phyloP scores from a whole-genome alignment of 2,797 vertebrate genomes.

The Ibycter americanus region DNA sequence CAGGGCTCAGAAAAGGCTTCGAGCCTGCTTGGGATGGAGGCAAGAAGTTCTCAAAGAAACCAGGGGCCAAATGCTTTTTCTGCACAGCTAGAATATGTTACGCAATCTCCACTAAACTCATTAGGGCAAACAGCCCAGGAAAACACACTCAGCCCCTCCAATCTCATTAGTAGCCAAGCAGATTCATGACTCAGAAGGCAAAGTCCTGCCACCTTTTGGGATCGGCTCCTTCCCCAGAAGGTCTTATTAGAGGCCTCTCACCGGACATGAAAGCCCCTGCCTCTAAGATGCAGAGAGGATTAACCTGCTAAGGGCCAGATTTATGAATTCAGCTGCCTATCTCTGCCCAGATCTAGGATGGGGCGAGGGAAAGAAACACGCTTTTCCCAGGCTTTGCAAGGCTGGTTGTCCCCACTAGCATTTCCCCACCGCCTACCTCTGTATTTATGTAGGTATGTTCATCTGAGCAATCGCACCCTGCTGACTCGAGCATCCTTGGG shows the following conservation, averaged over 20 bases:
- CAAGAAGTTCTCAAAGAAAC: not conserved
- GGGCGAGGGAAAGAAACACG: not conserved
- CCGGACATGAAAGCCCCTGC: not conserved
- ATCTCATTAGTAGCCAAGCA: not conserved
- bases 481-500: not conserved
- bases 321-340: not conserved
- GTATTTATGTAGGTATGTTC: not conserved
- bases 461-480: not conserved
- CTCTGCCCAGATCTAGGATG: not conserved
- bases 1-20: not conserved
- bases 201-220: not conserved
- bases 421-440: not conserved
- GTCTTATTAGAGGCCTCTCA: not conserved
- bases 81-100: accelerated
- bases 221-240: not conserved
- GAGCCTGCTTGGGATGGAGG: not conserved
- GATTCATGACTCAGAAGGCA: not conserved
- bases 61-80: not conserved
- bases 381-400: not conserved
- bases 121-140: not conserved
- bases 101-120: not conserved
- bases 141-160: not conserved
- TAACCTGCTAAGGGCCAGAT: not conserved
- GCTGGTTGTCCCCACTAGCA: not conserved
- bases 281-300: not conserved